Evolutionary conservation across 2,113 vertebrate genomes (phyloP).

Genomic region (Cricetomys ansorgei): DNA sequence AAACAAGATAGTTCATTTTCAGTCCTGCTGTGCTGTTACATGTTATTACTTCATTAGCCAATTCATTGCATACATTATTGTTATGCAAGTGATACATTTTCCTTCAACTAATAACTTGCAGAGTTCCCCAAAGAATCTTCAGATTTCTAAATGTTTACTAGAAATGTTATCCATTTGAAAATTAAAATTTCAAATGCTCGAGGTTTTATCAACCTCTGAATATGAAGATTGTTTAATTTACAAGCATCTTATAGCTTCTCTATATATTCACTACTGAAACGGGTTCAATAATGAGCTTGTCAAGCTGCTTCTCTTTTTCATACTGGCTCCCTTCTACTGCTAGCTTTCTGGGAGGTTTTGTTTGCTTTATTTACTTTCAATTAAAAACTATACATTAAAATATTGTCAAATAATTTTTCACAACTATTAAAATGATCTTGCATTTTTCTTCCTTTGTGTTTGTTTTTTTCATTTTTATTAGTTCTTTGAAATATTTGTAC

Average conservation of each 20-base stretch:
- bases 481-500: neutral
- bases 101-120: neutral
- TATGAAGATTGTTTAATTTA: neutral
- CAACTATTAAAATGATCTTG: neutral
- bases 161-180: neutral
- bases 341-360: neutral
- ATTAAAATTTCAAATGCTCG: constrained; percentile 22
- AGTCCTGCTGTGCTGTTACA: neutral
- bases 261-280: constrained; percentile 22
- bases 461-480: neutral
- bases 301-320: neutral
- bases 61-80: neutral
- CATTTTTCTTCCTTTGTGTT: neutral
- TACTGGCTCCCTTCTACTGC: neutral
- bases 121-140: neutral
- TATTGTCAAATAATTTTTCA: neutral
- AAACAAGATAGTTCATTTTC: constrained; percentile 23
- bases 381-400: neutral
- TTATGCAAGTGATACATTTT: neutral
- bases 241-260: neutral
- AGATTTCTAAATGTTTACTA: constrained; percentile 5
- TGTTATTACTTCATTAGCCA: neutral
- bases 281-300: neutral
- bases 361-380: neutral
- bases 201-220: neutral